Evolutionary conservation across 1,140 invertebrate genomes (phyloP), one percentile per base, ranked within the genome.

Genomic region (Coptotermes formosanus): DNA sequence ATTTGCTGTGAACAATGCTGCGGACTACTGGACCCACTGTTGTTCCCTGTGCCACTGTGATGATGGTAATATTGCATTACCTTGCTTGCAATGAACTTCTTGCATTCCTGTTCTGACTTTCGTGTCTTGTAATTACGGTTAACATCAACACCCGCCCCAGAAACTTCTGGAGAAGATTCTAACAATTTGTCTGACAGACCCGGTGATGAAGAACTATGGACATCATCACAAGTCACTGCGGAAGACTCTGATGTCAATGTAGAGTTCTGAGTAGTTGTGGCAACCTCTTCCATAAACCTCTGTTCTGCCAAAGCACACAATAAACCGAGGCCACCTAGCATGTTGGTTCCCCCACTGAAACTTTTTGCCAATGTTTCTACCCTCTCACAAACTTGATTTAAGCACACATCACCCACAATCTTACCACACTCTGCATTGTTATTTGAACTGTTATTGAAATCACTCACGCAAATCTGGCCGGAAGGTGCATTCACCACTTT

Each of bases 281-380:
- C 86, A 59, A 21, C 93, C 90, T 96, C 95, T 89, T 96, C 96
- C 90, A 95, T 94, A 86, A 96, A 95, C 85, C 96, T 93, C 89
- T 97, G 96, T 89, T 97, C 96, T 0, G 96, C 97, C 44, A 97
- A 90, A 2, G 96, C 96, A 90, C 97, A 97, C 9, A 98, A 90
- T 44, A 98, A 90, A 86, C 95, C 95, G 43, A 98, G 90, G 1
- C 96, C 96, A 87, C 95, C 95, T 2, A 96, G 92, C 48, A 84
- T 38, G 32, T 84, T 84, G 32, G 21, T 84, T 4, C 81, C 82
- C 30, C 44, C n/a, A 23, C 2, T 32, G 21, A 84, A 44, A 82
- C 30, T 86, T 75, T 11, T 59, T 75, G 9, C 64, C 23, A 43
- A 7, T 30, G 55, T 64, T 19, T 85, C 85, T 44, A 81, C 85